These are phyloP conservation scores for Ernsta delagoae DNA, from an alignment of 2,888 invertebrate species.

Conservation along the genomic window DNA sequence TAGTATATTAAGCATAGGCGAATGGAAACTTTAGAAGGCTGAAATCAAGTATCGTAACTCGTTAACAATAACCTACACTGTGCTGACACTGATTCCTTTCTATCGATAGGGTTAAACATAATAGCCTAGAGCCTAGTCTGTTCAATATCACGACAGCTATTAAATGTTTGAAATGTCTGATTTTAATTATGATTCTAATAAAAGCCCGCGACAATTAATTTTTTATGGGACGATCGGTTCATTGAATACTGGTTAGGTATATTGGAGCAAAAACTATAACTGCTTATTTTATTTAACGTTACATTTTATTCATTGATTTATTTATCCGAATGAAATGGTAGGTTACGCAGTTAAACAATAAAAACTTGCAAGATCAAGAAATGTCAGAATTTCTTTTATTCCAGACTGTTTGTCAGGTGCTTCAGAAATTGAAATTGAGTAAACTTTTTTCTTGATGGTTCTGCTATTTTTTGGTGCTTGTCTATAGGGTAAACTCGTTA, in stretches of 20 bases:
- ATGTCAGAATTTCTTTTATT: too few relatives aligned
- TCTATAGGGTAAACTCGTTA: too few relatives aligned
- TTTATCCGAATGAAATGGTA: not conserved
- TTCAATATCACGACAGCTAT: conserved; percentile 25
- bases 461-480: too few relatives aligned
- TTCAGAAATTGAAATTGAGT: too few relatives aligned
- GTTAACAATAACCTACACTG: conserved; percentile 30
- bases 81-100: conserved; percentile 31
- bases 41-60: conserved; percentile 33
- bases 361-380: too few relatives aligned
- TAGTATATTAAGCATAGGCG: not conserved
- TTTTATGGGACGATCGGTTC: conserved; percentile 14
- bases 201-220: conserved; percentile 9
- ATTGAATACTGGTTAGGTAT: not conserved
- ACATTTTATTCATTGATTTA: too few relatives aligned
- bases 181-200: conserved; percentile 15
- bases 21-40: conserved; percentile 33
- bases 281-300: not conserved
- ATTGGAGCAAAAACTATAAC: conserved; percentile 10
- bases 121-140: conserved; percentile 15
- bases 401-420: too few relatives aligned
- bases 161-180: conserved; percentile 16
- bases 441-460: too few relatives aligned
- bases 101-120: conserved; percentile 31
- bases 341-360: too few relatives aligned